Evolutionary conservation across 2,113 vertebrate genomes (phyloP).

Genomic region (Megaceryle torquata): DNA sequence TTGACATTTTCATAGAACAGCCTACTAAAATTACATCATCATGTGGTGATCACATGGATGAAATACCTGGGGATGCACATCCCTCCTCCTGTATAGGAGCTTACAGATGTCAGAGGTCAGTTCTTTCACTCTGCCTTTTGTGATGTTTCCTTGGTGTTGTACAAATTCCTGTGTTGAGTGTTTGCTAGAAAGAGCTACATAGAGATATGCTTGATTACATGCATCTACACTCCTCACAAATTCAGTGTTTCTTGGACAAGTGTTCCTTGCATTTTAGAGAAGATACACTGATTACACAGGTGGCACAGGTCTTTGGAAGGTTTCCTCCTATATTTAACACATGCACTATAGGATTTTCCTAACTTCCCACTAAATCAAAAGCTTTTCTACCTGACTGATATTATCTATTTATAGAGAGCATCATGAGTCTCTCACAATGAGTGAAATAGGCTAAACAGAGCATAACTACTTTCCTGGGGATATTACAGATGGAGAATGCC

Average conservation of each 20-base stretch:
- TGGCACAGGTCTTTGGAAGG: too few relatives aligned
- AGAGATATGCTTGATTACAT: background rate
- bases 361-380: background rate
- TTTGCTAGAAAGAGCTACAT: background rate
- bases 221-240: background rate
- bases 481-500: background rate
- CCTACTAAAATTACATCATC: background rate
- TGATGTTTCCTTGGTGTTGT: background rate
- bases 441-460: background rate
- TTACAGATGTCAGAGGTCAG: background rate
- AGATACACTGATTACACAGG: background rate
- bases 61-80: background rate
- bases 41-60: background rate
- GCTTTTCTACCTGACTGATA: background rate
- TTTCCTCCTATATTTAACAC: background rate
- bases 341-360: background rate
- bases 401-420: background rate
- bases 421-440: background rate
- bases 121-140: background rate
- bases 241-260: background rate
- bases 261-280: background rate
- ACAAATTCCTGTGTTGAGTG: background rate
- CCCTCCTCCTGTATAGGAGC: background rate
- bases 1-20: background rate
- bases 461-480: background rate